Conservation (phyloP, 2,797 vertebrate species). For the Huso huso region DNA sequence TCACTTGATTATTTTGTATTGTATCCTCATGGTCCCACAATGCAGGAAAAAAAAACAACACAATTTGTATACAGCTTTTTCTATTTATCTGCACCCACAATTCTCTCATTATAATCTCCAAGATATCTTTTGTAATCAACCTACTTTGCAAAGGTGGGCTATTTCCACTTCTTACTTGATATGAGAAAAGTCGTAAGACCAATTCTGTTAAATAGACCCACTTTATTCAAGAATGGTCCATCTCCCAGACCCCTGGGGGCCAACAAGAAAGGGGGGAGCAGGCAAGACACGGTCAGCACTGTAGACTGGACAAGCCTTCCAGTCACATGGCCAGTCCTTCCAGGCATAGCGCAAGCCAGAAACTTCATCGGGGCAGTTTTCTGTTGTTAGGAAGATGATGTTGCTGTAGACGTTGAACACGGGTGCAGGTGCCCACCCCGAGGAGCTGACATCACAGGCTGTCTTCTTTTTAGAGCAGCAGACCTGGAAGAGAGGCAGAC, state of each 20-base stretch:
- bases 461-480: constrained; percentile 40
- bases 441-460: constrained; percentile 26
- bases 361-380: constrained; percentile 30
- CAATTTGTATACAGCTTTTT: too few relatives aligned
- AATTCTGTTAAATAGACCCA: too few relatives aligned
- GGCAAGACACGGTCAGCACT: constrained; percentile 52
- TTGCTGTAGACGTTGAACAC: constrained; percentile 24
- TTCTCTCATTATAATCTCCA: too few relatives aligned
- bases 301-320: constrained; percentile 75
- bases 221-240: too few relatives aligned
- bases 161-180: too few relatives aligned
- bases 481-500: constrained; percentile 41
- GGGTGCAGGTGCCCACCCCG: constrained; percentile 53
- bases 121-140: too few relatives aligned
- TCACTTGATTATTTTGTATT: too few relatives aligned
- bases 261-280: constrained; percentile 64
- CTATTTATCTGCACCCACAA: too few relatives aligned
- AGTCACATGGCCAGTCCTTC: constrained; percentile 78
- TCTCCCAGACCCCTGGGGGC: neutral
- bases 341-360: constrained; percentile 75
- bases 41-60: too few relatives aligned
- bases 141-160: too few relatives aligned
- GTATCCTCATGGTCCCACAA: too few relatives aligned
- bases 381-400: constrained; percentile 41
- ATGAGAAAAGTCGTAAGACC: too few relatives aligned